These are phyloP conservation scores for Coluber constrictor DNA, from an alignment of 2,797 vertebrate genomes.

Conservation along the genomic window DNA sequence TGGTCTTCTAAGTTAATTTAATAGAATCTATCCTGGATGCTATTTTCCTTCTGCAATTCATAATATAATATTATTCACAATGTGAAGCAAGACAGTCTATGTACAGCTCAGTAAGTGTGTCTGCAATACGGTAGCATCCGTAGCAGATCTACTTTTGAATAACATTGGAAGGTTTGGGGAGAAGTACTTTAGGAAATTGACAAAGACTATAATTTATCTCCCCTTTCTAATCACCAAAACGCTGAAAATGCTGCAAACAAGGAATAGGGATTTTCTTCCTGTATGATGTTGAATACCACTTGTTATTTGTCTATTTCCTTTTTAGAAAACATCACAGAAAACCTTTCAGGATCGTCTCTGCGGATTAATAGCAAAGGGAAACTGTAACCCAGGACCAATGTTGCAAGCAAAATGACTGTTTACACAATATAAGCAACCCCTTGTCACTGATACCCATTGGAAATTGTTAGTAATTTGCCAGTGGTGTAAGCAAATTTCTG, in stretches of 20 bases:
- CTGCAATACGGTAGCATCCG: not conserved
- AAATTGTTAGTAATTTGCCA: not conserved
- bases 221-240: not conserved
- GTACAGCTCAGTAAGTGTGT: not conserved
- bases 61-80: not conserved
- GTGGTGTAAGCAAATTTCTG: not conserved
- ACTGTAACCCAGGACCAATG: not conserved
- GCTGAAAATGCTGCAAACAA: not conserved
- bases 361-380: not conserved
- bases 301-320: not conserved
- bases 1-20: not conserved
- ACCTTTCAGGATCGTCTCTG: not conserved
- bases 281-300: not conserved
- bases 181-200: not conserved
- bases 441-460: not conserved
- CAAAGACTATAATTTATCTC: not conserved
- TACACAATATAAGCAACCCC: not conserved
- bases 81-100: not conserved
- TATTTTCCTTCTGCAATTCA: not conserved
- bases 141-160: not conserved
- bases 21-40: not conserved
- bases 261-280: not conserved
- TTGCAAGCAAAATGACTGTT: slow-evolving; percentile 1
- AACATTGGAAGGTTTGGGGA: not conserved
- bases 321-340: not conserved